Evolutionary conservation across 2,888 invertebrate genomes (phyloP), one percentile per base, ranked within the genome.

Genomic region (Daptonema setosum): DNA sequence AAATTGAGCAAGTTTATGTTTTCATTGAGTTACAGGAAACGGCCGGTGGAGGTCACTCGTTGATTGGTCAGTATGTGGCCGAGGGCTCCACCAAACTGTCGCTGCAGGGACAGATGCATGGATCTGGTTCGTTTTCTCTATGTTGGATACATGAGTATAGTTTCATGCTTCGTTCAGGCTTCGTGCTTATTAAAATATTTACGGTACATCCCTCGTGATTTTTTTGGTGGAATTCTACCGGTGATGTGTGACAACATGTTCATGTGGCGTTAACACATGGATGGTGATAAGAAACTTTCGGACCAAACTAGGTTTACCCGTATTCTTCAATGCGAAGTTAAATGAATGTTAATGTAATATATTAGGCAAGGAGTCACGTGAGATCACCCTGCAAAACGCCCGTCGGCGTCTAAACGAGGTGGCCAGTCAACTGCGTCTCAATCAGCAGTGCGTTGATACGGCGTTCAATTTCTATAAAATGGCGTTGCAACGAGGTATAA

Each of bases 401-500:
- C 65, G 60, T 8, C 26, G 20, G n/a, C 2, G 22, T 2, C 2
- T 53, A 14, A 5, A 53, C 8, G 56, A 69, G 66, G 61, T 71
- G 28, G 87, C 87, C 61, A 82, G 83, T 67, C 88, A 90, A 67
- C 73, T 97, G 47, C 80, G 77, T 67, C 77, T 95, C 57, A 88
- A 85, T 66, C 83, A 85, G 65, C 86, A 87, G 68, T 87, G 86
- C 67, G 82, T 88, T 61, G 90, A 93, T 63, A 88, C 85, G 22
- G 87, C 95, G 0, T 84, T 84, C 65, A 86, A 85, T 70, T 88
- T 88, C 72, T 91, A 87, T 73, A 87, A 87, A 74, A 82, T 87
- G 83, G 87, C 87, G 20, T 69, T 88, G 20, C 79, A 79, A 55
- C 76, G 81, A 22, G 83, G 86, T 65, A 74, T 88, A 52, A 48